Conservation (phyloP, 2,888 invertebrate genomes). For the Oscheius sp. region DNA sequence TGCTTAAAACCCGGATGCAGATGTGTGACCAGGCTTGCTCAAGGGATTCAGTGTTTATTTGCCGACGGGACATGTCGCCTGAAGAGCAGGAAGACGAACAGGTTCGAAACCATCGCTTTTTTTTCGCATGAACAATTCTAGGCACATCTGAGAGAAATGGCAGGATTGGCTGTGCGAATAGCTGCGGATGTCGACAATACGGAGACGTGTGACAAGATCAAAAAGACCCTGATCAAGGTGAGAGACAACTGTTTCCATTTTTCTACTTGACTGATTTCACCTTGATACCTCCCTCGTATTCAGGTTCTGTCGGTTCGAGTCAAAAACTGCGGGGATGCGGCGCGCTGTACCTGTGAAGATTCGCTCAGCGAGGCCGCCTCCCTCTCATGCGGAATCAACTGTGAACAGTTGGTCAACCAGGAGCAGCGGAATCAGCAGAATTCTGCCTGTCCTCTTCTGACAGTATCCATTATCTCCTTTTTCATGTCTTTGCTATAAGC, state of each 20-base stretch:
- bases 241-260: constrained; percentile 14
- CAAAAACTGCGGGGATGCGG: constrained; percentile 54
- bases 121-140: constrained; percentile 14
- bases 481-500: not conserved
- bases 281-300: constrained; percentile 9
- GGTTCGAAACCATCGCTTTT: constrained; percentile 1
- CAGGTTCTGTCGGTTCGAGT: constrained; percentile 53
- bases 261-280: constrained; percentile 2
- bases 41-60: constrained; percentile 41
- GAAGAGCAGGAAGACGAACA: constrained; percentile 46
- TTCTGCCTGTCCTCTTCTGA: not conserved
- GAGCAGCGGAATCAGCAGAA: constrained; percentile 29
- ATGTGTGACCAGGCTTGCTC: constrained; percentile 60
- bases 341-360: constrained; percentile 58
- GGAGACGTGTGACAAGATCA: constrained; percentile 51
- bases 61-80: constrained; percentile 45
- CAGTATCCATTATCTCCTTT: not conserved
- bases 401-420: constrained; percentile 34
- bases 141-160: constrained; percentile 42
- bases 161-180: constrained; percentile 43
- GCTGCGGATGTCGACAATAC: constrained; percentile 43
- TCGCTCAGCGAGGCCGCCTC: constrained; percentile 41
- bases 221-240: constrained; percentile 49
- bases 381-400: constrained; percentile 31
- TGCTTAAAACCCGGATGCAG: constrained; percentile 30